Percentiles rank a stretch among this genome's conserved stretches.
Conservation (phyloP, 1,140 invertebrate genomes). For the Andrena cerasifolii region DNA sequence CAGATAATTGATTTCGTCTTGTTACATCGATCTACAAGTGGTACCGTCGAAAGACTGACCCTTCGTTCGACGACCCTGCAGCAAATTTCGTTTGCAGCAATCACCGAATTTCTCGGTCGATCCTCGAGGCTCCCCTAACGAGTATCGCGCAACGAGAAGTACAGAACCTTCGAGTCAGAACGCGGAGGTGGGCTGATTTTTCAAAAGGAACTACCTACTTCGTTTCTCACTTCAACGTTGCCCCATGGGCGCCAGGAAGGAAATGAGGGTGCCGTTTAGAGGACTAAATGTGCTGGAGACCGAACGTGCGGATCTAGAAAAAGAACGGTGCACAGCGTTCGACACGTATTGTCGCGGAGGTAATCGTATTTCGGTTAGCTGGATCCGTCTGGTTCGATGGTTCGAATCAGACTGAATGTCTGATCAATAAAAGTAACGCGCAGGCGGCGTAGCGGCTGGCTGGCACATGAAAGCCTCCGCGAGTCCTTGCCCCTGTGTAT, state of each 20-base stretch:
- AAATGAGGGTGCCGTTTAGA: background rate
- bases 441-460: conserved; percentile 59
- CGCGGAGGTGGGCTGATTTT: too few relatives aligned
- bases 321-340: conserved; percentile 6
- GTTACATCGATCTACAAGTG: background rate
- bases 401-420: conserved; percentile 66
- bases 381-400: conserved; percentile 66
- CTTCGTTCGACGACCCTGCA: background rate
- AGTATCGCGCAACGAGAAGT: background rate
- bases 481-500: conserved; percentile 46
- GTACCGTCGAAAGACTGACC: background rate
- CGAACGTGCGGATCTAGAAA: background rate
- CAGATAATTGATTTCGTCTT: background rate
- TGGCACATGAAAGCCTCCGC: conserved; percentile 52
- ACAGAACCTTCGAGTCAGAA: background rate
- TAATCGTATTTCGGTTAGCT: conserved; percentile 59
- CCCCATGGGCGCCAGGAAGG: background rate
- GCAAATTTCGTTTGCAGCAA: conserved; percentile 12
- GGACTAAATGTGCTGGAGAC: background rate
- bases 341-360: conserved; percentile 25
- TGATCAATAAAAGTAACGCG: conserved; percentile 70
- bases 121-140: background rate
- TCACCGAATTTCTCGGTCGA: background rate
- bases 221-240: background rate
- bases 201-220: background rate